Evolutionary conservation across 1,140 invertebrate genomes (phyloP), one percentile per base, ranked within the genome.

Genomic region (Grapholita molesta): DNA sequence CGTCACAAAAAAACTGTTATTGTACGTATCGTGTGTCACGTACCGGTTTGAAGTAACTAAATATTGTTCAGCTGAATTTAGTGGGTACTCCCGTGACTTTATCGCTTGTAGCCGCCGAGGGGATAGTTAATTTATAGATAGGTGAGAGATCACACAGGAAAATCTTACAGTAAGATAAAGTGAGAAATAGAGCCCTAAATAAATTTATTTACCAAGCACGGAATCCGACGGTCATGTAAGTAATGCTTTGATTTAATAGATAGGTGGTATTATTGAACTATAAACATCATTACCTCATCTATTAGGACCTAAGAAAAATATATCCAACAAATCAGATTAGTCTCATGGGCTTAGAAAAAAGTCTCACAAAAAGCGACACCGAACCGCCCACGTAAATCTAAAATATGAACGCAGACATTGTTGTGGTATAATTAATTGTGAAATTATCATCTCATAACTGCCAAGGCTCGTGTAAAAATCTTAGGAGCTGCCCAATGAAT

Each of bases 1-100:
- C 75, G 79, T 78, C 75, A 85, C 75, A 85, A 88, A 87, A 84
- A 85, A 84, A 79, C 79, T 77, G 75, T 86, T 82, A 84, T 77
- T 78, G 67, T 75, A 64, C 70, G 79, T 82, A 76, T 83, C 78
- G 84, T 79, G 80, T 89, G 85, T 86, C 84, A 76, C 82, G 77
- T 82, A 84, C 77, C 69, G 79, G 84, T 80, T 78, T 70, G 68
- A 72, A 84, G 83, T 83, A 86, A 86, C 85, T 86, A 84, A 89
- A 90, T 87, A 85, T 87, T 85, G 75, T 84, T 81, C 70, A 72
- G 74, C 25, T 64, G 79, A 73, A 66, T 73, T 77, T 76, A 70
- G 72, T 80, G 76, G 79, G 75, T 86, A 85, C 79, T 83, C 76
- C 75, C 74, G 74, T 85, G 75, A 77, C 70, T 66, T 82, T 80